Base-by-base conservation (phyloP, 2,113 vertebrate genomes). In the Solea solea region DNA sequence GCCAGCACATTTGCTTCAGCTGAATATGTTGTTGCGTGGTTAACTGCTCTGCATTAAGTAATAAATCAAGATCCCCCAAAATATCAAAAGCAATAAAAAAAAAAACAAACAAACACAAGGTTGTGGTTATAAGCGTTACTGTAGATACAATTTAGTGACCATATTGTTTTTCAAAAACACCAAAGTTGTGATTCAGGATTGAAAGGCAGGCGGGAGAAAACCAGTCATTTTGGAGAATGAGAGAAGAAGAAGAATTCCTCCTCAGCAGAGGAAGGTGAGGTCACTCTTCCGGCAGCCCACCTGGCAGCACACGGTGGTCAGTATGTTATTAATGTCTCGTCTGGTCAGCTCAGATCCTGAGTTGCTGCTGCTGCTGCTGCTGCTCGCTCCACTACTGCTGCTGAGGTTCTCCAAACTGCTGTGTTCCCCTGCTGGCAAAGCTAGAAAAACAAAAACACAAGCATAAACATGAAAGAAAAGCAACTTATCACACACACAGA, bases 241-340 rank as follows among this genome's bases (percentile, higher is more conserved):
- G 40, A 64, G 41, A 48, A 40, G 51, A 57, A 25, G 48, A 42
- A 4, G 2, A 12, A 46, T 16, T 39, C 3, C 13, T 46, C 42
- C 78, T 94, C 89, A 94, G 86, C 94, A 95, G 74, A 95, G 87
- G 61, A 81, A 83, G 44, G 89, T 74, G 42, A 95, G 91, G 78
- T 94, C 93, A 5, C 84, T 93, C 85, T 94, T 95, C 74, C 81
- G 83, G 81, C 94, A 95, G 86, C 94, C 94, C 76, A 88, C 72
- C 78, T 90, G 83, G 85, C 94, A 94, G 81, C 94, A 95, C 67
- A 88, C 48, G 0, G 61, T 87, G 53, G 89, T 91, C 82, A 93
- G 81, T 1, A 90, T 64, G 60, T 86, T 83, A 44, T 93, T 93
- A 1, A 92, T 73, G 71, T 93, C 89, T 70, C 93, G 86, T 51